phyloP scores from a whole-genome alignment of 2,888 invertebrate genomes.

The Cheiracanthium punctorium region DNA sequence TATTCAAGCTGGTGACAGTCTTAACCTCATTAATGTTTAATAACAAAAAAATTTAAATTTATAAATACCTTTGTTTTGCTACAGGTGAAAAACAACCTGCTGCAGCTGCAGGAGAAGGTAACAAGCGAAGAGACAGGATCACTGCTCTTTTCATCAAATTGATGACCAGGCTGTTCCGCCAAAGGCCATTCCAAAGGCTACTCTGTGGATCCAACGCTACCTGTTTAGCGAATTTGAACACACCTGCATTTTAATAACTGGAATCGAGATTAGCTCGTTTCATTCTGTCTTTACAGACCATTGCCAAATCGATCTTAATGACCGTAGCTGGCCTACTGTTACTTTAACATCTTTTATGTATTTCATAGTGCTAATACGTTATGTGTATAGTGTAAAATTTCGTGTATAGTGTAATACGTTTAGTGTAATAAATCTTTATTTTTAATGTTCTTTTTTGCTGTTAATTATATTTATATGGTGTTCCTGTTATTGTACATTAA shows the following conservation, averaged over 20 bases:
- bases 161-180: slow-evolving; percentile 67
- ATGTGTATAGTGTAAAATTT: too few species aligned
- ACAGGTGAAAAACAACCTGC: slow-evolving; percentile 54
- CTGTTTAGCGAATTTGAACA: slow-evolving; percentile 55
- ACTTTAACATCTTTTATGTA: slow-evolving; percentile 51
- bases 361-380: slow-evolving; percentile 49
- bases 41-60: too few species aligned
- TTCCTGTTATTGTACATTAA: too few species aligned
- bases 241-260: slow-evolving; percentile 34
- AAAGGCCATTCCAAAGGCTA: slow-evolving; percentile 66
- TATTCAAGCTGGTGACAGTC: too few species aligned
- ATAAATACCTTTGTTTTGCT: slow-evolving; percentile 8
- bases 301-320: slow-evolving; percentile 65
- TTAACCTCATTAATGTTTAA: too few species aligned
- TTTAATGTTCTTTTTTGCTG: too few species aligned
- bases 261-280: slow-evolving; percentile 18
- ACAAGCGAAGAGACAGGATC: slow-evolving; percentile 61
- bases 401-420: too few species aligned
- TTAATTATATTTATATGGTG: too few species aligned
- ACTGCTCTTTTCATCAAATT: slow-evolving; percentile 65
- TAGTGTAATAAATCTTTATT: slow-evolving; percentile 3
- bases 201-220: slow-evolving; percentile 65
- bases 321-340: slow-evolving; percentile 70
- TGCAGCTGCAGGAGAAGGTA: slow-evolving; percentile 35
- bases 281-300: slow-evolving; percentile 28